Conservation (phyloP, 2,888 invertebrate species). For the Lepidochrysops patricia region DNA sequence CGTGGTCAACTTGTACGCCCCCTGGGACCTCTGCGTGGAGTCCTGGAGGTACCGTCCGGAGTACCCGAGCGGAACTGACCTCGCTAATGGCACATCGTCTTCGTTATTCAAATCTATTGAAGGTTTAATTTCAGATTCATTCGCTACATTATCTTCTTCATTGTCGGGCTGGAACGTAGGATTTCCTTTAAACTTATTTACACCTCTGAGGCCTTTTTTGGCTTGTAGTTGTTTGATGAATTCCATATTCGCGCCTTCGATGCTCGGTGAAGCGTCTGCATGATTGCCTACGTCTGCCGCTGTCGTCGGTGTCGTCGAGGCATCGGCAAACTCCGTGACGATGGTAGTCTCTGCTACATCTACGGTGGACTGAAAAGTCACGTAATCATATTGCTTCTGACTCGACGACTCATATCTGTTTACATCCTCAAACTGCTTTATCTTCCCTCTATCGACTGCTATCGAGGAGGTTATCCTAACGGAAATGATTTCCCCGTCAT, state of each 20-base stretch:
- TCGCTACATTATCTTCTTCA: conserved; percentile 45
- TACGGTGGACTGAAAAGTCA: conserved; percentile 20
- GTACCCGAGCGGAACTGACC: conserved; percentile 39
- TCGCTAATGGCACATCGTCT: conserved; percentile 40
- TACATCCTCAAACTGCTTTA: conserved; percentile 31
- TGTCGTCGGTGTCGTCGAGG: conserved; percentile 36
- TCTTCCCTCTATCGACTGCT: conserved; percentile 67
- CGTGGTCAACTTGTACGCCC: conserved; percentile 47
- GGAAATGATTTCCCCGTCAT: conserved; percentile 60
- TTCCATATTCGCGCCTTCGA: conserved; percentile 66
- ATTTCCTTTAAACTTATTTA: conserved; percentile 36
- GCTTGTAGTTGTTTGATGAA: conserved; percentile 62
- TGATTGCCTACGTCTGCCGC: conserved; percentile 34
- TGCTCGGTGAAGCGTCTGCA: conserved; percentile 51
- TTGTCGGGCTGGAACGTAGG: conserved; percentile 66
- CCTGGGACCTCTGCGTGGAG: conserved; percentile 33
- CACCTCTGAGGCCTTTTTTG: conserved; percentile 50
- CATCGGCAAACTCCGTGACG: conserved; percentile 20
- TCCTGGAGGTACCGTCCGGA: conserved; percentile 45
- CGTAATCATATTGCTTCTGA: conserved; percentile 19
- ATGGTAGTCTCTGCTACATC: conserved; percentile 17
- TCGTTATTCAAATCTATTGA: conserved; percentile 19
- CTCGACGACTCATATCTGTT: not conserved
- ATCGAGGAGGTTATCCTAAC: conserved; percentile 77
- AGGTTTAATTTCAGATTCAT: conserved; percentile 33